Conservation (phyloP, 2,113 vertebrate genomes). For the Spermophilus dauricus region DNA sequence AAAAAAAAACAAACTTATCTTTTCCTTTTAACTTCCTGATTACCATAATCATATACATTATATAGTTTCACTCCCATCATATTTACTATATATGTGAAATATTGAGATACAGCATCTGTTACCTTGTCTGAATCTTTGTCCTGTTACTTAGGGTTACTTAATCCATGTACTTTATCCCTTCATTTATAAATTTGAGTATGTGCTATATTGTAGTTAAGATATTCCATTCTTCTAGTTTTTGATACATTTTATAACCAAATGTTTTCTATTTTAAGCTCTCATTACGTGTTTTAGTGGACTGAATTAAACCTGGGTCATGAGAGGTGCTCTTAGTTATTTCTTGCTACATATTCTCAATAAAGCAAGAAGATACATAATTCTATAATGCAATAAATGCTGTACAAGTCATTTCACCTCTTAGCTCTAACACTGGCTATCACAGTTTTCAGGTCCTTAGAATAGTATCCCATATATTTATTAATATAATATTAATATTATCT, state of each 20-base stretch:
- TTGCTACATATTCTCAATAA: not conserved
- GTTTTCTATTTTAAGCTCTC: not conserved
- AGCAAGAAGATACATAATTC: not conserved
- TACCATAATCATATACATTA: rapidly evolving
- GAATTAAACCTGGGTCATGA: not conserved
- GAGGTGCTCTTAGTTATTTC: not conserved
- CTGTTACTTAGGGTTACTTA: not conserved
- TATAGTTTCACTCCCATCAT: not conserved
- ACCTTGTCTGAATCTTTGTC: not conserved
- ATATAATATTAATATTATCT: not conserved
- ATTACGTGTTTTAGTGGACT: not conserved
- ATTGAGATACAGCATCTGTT: not conserved
- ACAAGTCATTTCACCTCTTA: not conserved
- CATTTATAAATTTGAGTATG: not conserved
- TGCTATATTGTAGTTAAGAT: not conserved
- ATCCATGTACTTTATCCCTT: not conserved
- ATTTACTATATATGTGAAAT: not conserved
- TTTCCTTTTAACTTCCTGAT: not conserved
- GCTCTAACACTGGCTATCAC: not conserved
- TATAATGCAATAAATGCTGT: not conserved
- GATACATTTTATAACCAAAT: not conserved
- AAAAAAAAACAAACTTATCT: not conserved
- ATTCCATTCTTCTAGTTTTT: not conserved
- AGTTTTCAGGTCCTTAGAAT: not conserved
- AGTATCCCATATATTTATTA: not conserved